Base-by-base conservation (phyloP, 2,888 invertebrate genomes). In the Lysandra coridon region DNA sequence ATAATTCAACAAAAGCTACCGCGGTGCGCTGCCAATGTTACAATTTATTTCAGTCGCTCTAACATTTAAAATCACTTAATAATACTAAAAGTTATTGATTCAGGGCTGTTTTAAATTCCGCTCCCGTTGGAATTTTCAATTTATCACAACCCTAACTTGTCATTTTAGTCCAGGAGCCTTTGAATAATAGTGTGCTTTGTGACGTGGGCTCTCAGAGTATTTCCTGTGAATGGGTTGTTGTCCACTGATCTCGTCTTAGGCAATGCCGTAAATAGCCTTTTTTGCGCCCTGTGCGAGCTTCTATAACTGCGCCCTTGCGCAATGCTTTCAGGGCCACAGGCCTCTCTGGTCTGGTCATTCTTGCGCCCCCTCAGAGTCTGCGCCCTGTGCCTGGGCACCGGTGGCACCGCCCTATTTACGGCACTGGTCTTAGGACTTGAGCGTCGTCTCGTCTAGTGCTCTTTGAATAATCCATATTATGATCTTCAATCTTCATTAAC, bases 151-250 rank as follows among this genome's bases (percentile, higher is more conserved):
- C 84, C 84, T 86, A 87, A 88, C 87, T 86, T 88, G 89, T 89
- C 88, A 87, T 86, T 82, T 86, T 86, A 85, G 86, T 89, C 87
- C 88, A 85, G 86, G 86, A 86, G 85, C 83, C 83, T 84, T 86
- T 90, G 91, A 91, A 89, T 92, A 91, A 92, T 91, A 89, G 92
- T 90, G 88, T 88, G 90, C 87, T 91, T 89, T 88, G 87, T 88
- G 90, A 89, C 49, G 30, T 17, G 30, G 17, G 30, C 30, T 89
- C 91, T 91, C 87, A 82, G 83, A 84, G 86, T 86, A 87, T 89
- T 89, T 89, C 86, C 85, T 86, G 87, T 89, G 91, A 57, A 76
- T 76, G 76, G 57, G 2, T 30, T 75, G 53, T 76, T 30, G 76
- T 57, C 57, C 53, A 4, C 5, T 49, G 49, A 12, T 40, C 74